Evolutionary conservation across 2,113 vertebrate genomes (phyloP).

Genomic region (Emydura subglobosa): DNA sequence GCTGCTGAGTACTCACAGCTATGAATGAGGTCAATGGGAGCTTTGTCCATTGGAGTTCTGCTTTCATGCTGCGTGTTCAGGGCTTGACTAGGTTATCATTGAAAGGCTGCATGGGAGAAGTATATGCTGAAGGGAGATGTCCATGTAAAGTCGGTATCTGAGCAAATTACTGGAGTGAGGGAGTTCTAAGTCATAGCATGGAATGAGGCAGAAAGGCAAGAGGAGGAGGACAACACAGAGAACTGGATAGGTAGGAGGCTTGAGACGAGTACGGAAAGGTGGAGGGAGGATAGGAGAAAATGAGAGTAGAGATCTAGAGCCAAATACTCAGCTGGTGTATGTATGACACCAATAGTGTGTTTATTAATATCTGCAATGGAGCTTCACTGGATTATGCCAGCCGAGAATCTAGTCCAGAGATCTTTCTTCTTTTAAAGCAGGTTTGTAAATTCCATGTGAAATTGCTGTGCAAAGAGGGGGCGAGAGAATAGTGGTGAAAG

Average conservation of each 20-base stretch:
- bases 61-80: neutral
- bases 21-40: neutral
- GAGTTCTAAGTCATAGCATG: neutral
- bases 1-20: neutral
- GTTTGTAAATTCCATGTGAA: neutral
- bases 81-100: neutral
- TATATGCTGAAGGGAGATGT: neutral
- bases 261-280: neutral
- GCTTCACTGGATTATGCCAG: neutral
- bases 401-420: neutral
- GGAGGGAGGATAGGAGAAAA: neutral
- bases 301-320: neutral
- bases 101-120: neutral
- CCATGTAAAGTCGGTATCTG: neutral
- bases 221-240: neutral
- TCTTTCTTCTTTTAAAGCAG: neutral
- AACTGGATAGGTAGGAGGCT: neutral
- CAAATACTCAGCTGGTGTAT: neutral
- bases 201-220: neutral
- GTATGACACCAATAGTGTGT: neutral
- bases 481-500: neutral
- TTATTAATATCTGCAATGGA: neutral
- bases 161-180: neutral
- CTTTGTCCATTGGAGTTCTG: neutral
- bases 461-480: neutral